Percentiles rank a stretch among this genome's conserved stretches.
phyloP scores from a whole-genome alignment of 2,888 invertebrate genomes.

The Acanthosepion pharaonis region DNA sequence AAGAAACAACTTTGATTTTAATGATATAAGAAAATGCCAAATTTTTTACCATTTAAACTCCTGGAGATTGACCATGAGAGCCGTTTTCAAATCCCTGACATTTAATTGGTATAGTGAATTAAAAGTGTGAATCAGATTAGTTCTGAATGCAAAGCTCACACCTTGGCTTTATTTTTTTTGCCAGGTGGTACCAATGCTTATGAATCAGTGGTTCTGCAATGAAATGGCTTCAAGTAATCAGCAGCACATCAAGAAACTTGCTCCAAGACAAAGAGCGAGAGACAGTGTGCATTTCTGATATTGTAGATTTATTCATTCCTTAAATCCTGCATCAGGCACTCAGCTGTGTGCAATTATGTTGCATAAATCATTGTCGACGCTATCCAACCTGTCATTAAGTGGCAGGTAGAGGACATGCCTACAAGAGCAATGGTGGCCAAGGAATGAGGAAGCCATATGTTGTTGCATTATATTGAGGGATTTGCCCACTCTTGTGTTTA shows the following conservation, averaged over 20 bases:
- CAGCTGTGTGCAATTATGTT: not conserved
- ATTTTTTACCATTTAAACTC: no score
- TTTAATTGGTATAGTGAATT: not conserved
- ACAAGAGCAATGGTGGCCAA: not conserved
- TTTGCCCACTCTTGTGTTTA: not conserved
- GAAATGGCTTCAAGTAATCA: not conserved
- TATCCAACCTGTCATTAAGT: slow-evolving; percentile 13
- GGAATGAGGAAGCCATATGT: slow-evolving; percentile 17
- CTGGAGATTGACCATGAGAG: no score
- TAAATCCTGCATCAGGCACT: not conserved
- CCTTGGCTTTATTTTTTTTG: not conserved
- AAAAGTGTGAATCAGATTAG: not conserved
- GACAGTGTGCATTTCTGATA: not conserved
- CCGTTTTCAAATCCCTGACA: not conserved
- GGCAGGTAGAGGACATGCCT: slow-evolving; percentile 2
- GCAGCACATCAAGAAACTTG: not conserved
- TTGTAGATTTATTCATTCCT: not conserved
- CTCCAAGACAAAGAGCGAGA: not conserved
- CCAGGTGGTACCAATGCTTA: not conserved
- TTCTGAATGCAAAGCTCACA: not conserved
- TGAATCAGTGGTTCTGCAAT: not conserved
- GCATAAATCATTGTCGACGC: slow-evolving; percentile 33
- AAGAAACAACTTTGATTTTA: no score
- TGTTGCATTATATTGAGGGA: not conserved
- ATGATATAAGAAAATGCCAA: no score